These are phyloP conservation scores for Pherbina coryleti DNA, from an alignment of 2,888 invertebrate species.

Conservation along the genomic window DNA sequence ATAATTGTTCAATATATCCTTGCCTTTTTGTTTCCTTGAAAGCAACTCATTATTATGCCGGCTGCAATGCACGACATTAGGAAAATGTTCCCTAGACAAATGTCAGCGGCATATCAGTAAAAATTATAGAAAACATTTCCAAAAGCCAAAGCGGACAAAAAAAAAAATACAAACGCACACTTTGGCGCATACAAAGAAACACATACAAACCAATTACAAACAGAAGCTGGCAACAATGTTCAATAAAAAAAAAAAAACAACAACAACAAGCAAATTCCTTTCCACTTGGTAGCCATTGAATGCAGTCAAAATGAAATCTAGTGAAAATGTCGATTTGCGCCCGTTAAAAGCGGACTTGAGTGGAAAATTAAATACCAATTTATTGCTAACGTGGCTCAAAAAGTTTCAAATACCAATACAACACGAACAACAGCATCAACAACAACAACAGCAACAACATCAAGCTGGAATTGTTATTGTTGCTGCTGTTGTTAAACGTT, in stretches of 20 bases:
- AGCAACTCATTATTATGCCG: neutral
- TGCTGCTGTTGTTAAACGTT: constrained; percentile 10
- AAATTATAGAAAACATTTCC: constrained; percentile 3
- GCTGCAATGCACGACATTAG: neutral
- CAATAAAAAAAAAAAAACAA: neutral
- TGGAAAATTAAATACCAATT: constrained; percentile 35
- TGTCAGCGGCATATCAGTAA: constrained; percentile 14
- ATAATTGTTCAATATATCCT: neutral
- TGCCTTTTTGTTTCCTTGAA: too few relatives aligned
- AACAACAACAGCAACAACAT: neutral
- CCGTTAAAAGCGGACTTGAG: constrained; percentile 3
- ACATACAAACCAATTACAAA: neutral
- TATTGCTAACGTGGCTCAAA: constrained; percentile 12
- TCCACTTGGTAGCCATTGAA: neutral
- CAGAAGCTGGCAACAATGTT: neutral
- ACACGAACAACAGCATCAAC: neutral
- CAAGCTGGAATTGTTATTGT: neutral
- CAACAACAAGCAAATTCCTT: neutral
- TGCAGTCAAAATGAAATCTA: constrained; percentile 26
- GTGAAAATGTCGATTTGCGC: constrained; percentile 23
- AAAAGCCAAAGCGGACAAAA: neutral
- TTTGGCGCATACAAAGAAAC: neutral
- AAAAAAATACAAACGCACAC: neutral
- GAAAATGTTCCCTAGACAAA: constrained; percentile 12
- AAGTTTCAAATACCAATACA: neutral